Evolutionary conservation across 30 jellyfish, hydroid and myxozoan genomes (phyloP), one percentile per base, ranked within the genome.

Genomic region (Hydractinia symbiolongicarpus): DNA sequence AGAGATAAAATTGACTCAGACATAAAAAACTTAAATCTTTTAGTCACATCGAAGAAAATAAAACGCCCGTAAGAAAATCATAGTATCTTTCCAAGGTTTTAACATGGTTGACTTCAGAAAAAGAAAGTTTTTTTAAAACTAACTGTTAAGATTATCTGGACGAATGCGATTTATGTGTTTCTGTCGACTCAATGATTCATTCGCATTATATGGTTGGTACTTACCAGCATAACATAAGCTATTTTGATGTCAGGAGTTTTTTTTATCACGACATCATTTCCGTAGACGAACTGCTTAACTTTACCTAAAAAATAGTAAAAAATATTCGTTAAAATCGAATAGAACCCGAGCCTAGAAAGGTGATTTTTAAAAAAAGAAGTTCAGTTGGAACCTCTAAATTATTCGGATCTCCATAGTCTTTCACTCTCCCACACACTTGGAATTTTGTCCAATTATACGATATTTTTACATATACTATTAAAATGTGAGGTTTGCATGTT

Each of bases 221-320:
- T 76, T 80, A 88, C 96, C 88, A 88, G 56, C 11, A 80, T 76
- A 44, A 89, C 95, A 76, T 89, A 89, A 44, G 96, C 96, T 16
- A 89, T 78, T 84, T 89, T 89, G 72, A 30, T 64, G 56, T 89
- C 96, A 20, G 95, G 86, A 49, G 86, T 78, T 77, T 89, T 89
- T 20, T 85, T 83, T 51, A 51, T 68, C 6, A 89, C 60, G 15
- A 79, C 60, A 14, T 90, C 96, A 75, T 89, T 87, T 55, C 61
- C 5, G 53, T 74, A 53, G 81, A 79, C 74, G 15, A 81, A 67
- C 5, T 88, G 72, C 72, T 81, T 74, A 73, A 64, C 84, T 78
- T 79, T 84, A 77, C 55, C 95, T 87, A 74, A 56, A 5, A 0
- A 50, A 53, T 14, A 72, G 57, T 52, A 74, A 10, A 20, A 16